A percentile compares a stretch with the other conserved stretches of the same genome.
phyloP scores from a whole-genome alignment of 2,888 invertebrate genomes.

The Cerceris rybyensis region DNA sequence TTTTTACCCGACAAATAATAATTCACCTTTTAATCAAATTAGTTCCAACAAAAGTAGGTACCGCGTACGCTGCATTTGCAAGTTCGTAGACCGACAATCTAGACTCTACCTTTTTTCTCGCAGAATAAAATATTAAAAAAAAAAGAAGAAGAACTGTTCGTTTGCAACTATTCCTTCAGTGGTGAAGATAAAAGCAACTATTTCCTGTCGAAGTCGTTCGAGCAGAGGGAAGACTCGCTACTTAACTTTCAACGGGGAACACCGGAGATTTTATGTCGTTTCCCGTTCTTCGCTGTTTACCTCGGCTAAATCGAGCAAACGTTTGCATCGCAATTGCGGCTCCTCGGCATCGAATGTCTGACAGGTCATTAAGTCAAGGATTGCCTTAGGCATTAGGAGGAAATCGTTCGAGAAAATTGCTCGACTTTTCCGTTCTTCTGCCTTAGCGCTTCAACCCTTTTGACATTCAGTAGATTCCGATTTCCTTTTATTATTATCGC shows the following conservation, averaged over 20 bases:
- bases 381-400: conserved; percentile 13
- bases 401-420: background rate
- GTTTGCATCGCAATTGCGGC: conserved; percentile 35
- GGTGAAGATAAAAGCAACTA: background rate
- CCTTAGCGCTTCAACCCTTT: no score
- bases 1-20: no score
- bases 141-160: no score
- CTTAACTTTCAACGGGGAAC: background rate
- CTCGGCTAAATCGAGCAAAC: conserved; percentile 36
- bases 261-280: background rate
- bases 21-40: no score
- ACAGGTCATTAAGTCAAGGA: conserved; percentile 33
- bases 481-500: no score
- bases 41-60: no score
- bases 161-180: no score
- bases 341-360: conserved; percentile 13
- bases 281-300: conserved; percentile 25
- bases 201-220: background rate
- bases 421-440: background rate
- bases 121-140: no score
- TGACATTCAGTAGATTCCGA: no score
- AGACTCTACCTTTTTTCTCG: no score
- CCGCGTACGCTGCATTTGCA: no score
- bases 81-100: no score
- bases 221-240: background rate